Percentiles rank a stretch among this genome's conserved stretches.
phyloP scores from a whole-genome alignment of 2,888 invertebrate species.

The Schrankia costaestrigalis region DNA sequence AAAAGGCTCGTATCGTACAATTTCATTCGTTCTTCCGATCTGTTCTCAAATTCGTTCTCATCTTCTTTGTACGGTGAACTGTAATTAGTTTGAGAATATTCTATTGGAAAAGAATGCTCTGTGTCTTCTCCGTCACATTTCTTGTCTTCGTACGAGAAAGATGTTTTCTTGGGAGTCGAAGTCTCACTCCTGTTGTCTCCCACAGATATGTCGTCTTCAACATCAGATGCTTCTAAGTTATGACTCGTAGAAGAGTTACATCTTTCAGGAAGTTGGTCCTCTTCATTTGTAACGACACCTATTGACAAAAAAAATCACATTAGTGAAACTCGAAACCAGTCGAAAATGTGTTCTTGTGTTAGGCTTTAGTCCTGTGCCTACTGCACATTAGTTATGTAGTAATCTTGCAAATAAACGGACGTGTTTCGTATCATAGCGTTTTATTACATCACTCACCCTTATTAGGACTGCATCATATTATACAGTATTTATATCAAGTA shows the following conservation, averaged over 20 bases:
- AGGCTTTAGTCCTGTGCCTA: too few relatives aligned
- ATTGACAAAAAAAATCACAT: constrained; percentile 34
- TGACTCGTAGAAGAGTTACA: constrained; percentile 47
- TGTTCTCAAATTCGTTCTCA: constrained; percentile 55
- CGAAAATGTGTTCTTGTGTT: too few relatives aligned
- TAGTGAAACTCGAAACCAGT: too few relatives aligned
- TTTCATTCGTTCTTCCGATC: constrained; percentile 57
- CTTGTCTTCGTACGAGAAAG: constrained; percentile 38
- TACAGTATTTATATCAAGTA: too few relatives aligned
- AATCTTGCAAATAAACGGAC: too few relatives aligned
- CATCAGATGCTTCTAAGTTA: constrained; percentile 56
- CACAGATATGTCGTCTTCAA: constrained; percentile 70
- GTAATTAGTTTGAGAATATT: constrained; percentile 56
- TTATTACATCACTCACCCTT: too few relatives aligned
- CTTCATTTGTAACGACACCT: constrained; percentile 50
- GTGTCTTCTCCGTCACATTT: constrained; percentile 44
- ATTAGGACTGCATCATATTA: too few relatives aligned
- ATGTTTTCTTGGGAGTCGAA: constrained; percentile 51
- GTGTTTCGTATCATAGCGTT: too few relatives aligned
- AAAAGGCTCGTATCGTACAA: constrained; percentile 66
- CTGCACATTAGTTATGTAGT: too few relatives aligned
- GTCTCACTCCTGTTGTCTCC: constrained; percentile 71
- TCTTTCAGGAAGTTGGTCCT: constrained; percentile 40
- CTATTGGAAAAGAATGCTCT: constrained; percentile 51
- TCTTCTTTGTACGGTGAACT: constrained; percentile 69